Percentiles rank a stretch among this genome's conserved stretches.
Conservation (phyloP, 2,888 invertebrate genomes). For the Polymixis lichenea region DNA sequence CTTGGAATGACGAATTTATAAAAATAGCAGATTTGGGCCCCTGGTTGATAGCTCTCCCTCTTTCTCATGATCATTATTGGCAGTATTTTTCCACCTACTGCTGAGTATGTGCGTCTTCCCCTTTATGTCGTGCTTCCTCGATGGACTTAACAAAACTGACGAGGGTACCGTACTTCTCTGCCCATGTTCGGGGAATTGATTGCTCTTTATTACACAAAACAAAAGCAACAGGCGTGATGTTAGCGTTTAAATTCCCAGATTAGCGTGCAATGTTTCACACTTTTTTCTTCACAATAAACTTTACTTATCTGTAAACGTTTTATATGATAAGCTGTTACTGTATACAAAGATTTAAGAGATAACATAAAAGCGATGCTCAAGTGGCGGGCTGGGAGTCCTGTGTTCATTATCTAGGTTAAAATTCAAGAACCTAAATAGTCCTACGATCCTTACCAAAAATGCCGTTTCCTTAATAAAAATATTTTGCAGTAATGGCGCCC, state of each 20-base stretch:
- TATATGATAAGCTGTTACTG: neutral
- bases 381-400: neutral
- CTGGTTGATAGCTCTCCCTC: neutral
- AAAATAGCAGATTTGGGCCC: too few species aligned
- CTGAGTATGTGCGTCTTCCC: neutral
- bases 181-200: neutral
- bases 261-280: neutral
- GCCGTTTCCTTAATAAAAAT: neutral
- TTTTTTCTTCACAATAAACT: constrained; percentile 13
- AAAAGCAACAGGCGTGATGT: neutral
- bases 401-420: neutral
- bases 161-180: neutral
- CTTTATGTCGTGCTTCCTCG: neutral
- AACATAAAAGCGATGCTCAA: neutral
- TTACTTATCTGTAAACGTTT: neutral
- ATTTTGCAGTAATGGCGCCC: constrained; percentile 22
- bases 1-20: too few species aligned
- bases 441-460: neutral
- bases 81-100: neutral
- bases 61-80: neutral
- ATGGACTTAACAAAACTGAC: neutral
- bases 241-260: neutral
- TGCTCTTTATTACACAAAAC: neutral
- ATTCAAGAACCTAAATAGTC: neutral
- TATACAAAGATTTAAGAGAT: neutral